Base-by-base conservation (phyloP, 2,888 invertebrate genomes). In the Proisotoma minuta region DNA sequence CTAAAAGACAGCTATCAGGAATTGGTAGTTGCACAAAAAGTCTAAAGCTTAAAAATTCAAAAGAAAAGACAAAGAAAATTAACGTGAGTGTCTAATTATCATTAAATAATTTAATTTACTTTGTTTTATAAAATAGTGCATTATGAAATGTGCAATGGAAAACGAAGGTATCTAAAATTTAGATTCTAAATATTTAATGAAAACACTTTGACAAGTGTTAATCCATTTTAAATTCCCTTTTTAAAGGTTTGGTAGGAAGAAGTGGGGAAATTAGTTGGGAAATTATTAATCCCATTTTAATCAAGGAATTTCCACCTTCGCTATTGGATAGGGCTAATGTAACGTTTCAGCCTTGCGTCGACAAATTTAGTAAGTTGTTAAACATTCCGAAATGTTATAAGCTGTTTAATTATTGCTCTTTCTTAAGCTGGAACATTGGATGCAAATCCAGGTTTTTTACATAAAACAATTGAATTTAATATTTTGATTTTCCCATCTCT, bases 31-130 rank as follows among this genome's bases (percentile, higher is more conserved):
- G 65, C 43, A 59, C 59, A 1, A 65, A 65, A 48, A 40, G 40
- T 4, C 29, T 65, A 59, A 62, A 62, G 26, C 62, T 65, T 29
- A 65, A 65, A 52, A 65, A 62, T 52, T 58, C 58, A 23, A 65
- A 65, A 56, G 65, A 65, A 8, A 61, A 61, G 39, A 24, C 62
- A 2, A 59, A 53, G 23, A 62, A 62, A 23, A 62, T 62, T 61
- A 62, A 59, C 22, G 65, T 62, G 52, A 39, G 65, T 24, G n/a
- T n/a, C n/a, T n/a, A 47, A 47, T 47, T 47, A 12, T 15, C 5
- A 47, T 47, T 20, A 47, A n/a, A n/a, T n/a, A n/a, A n/a, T n/a
- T n/a, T n/a, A 18, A 47, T 12, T 23, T 39, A 56, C 5, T 8
- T 43, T 56, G n/a, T 22, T 8, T 22, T 56, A 12, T 5, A 40